Percentiles rank a stretch among this genome's conserved stretches.
Evolutionary conservation across 2,113 vertebrate genomes (phyloP).

Genomic region (Burhinus bistriatus): DNA sequence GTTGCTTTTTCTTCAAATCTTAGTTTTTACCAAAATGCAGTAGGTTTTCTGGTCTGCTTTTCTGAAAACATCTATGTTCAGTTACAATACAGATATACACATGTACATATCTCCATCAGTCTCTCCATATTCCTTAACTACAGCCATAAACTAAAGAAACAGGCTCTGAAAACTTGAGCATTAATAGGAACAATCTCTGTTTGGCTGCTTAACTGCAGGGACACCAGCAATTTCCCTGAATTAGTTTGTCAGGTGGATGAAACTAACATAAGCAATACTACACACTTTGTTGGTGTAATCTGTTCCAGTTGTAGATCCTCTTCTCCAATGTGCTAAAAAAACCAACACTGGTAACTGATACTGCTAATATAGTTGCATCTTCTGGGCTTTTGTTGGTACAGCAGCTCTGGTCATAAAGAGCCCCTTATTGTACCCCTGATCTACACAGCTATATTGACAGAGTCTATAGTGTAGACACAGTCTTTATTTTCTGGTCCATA

Average conservation of each 20-base stretch:
- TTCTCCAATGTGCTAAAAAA: background rate
- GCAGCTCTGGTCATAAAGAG: background rate
- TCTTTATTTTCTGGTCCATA: background rate
- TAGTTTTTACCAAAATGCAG: background rate
- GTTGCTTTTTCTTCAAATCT: background rate
- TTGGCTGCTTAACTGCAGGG: background rate
- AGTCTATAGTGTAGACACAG: background rate
- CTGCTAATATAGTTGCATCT: background rate
- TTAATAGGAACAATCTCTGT: background rate
- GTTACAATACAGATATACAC: background rate
- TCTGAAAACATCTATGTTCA: background rate
- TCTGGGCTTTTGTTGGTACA: background rate
- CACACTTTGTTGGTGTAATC: background rate
- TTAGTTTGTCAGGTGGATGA: background rate
- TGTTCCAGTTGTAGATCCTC: background rate
- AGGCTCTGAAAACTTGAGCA: background rate
- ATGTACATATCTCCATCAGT: background rate
- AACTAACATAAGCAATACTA: background rate
- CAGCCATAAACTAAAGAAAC: background rate
- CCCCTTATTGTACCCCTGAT: background rate
- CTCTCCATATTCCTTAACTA: accelerated
- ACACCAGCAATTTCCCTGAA: background rate
- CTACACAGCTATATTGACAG: background rate
- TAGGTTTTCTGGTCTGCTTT: background rate
- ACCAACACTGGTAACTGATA: background rate